Conservation (phyloP, 1,140 invertebrate species). For the Campoletis sonorensis region DNA sequence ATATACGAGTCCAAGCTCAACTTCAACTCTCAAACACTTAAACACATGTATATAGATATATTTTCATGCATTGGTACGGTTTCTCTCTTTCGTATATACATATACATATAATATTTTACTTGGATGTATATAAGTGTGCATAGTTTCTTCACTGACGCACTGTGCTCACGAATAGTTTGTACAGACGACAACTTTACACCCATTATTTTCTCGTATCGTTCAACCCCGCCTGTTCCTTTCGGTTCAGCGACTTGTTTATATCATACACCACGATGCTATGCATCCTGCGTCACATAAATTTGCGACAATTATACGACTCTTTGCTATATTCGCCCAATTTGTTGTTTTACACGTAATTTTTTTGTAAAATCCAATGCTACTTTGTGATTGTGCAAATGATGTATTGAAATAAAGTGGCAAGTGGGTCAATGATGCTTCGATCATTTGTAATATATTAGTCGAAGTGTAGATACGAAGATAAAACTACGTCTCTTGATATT, state of each 20-base stretch:
- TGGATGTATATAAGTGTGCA: neutral
- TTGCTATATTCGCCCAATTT: too few species aligned
- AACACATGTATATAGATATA: neutral
- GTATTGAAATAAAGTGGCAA: too few species aligned
- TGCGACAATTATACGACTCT: too few species aligned
- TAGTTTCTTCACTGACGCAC: neutral
- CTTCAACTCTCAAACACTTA: neutral
- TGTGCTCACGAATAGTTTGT: neutral
- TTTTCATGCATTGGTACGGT: neutral
- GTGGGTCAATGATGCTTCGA: too few species aligned
- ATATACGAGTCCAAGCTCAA: neutral
- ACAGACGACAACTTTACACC: conserved; percentile 30
- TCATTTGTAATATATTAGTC: too few species aligned
- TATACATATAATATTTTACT: too few species aligned
- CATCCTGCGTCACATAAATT: too few species aligned
- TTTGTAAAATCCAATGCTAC: too few species aligned
- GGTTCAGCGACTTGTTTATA: neutral
- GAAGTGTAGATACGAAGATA: too few species aligned
- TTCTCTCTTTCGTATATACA: neutral
- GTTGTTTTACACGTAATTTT: too few species aligned
- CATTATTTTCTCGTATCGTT: conserved; percentile 36
- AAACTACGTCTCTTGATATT: too few species aligned
- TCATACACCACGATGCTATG: neutral
- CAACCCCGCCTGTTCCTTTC: neutral
- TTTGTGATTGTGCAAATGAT: too few species aligned